phyloP scores from a whole-genome alignment of 1,140 invertebrate species.

The Sesamia nonagrioides region DNA sequence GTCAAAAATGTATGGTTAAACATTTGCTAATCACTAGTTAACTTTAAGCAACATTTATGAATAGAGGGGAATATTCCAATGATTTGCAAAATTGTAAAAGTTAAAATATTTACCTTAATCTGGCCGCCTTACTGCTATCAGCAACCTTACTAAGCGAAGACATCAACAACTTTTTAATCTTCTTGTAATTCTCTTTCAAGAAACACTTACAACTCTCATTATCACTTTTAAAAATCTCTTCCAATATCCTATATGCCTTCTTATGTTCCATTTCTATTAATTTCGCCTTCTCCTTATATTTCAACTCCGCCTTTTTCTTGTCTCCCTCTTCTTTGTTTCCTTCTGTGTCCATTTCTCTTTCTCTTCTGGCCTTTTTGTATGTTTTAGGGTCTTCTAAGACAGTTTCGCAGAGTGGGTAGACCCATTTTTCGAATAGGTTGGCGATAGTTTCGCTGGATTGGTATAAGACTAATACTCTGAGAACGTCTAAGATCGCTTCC shows the following conservation, averaged over 20 bases:
- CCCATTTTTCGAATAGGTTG: constrained; percentile 89
- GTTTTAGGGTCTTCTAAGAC: constrained; percentile 82
- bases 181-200: constrained; percentile 89
- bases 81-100: constrained; percentile 63
- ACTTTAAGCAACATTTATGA: too few relatives aligned
- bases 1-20: too few relatives aligned
- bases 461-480: constrained; percentile 91
- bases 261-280: constrained; percentile 91
- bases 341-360: constrained; percentile 63
- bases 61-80: too few relatives aligned
- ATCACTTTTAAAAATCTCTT: constrained; percentile 91
- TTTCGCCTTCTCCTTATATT: constrained; percentile 79
- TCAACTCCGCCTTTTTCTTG: constrained; percentile 57
- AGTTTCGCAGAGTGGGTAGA: constrained; percentile 86
- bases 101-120: constrained; percentile 87
- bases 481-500: constrained; percentile 93
- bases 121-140: constrained; percentile 93
- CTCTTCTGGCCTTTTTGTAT: constrained; percentile 73
- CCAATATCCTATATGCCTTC: constrained; percentile 94
- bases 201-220: constrained; percentile 90
- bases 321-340: constrained; percentile 54
- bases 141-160: constrained; percentile 90
- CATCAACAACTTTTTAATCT: constrained; percentile 91
- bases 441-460: constrained; percentile 88
- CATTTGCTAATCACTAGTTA: too few relatives aligned